These are phyloP conservation scores for Agonopterix alstromeriana DNA, from an alignment of 2,888 invertebrate species.

Conservation along the genomic window DNA sequence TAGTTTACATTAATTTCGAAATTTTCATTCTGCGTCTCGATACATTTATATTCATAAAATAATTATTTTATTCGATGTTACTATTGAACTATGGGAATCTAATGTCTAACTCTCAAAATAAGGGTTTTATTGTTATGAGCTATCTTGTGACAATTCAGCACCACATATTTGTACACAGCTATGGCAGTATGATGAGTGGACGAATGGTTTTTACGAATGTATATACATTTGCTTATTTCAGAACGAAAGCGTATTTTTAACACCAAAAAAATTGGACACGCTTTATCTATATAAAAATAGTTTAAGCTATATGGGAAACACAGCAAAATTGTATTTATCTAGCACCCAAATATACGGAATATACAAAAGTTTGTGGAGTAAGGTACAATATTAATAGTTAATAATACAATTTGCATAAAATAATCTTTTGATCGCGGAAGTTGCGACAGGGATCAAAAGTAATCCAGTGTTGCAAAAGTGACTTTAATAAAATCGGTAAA, in stretches of 20 bases:
- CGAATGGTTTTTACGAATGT: neutral
- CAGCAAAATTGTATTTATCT: neutral
- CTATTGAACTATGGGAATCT: no score
- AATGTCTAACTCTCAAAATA: no score
- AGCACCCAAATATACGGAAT: slow-evolving; percentile 8
- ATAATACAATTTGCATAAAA: no score
- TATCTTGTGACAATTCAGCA: slow-evolving; percentile 3
- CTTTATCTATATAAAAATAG: slow-evolving; percentile 1
- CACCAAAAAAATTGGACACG: neutral
- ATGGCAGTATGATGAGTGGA: slow-evolving; percentile 2
- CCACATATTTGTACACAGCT: slow-evolving; percentile 4
- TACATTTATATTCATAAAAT: no score
- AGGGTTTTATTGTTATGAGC: no score
- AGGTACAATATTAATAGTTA: neutral
- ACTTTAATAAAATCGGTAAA: no score
- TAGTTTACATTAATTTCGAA: no score
- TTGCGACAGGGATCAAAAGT: no score
- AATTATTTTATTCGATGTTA: no score
- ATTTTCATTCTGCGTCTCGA: no score
- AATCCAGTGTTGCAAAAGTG: no score
- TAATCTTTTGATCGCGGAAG: no score
- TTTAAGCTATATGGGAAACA: slow-evolving; percentile 2
- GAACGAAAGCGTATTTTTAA: neutral
- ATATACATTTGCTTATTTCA: neutral
- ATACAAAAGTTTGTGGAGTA: neutral